Evolutionary conservation across 2,797 vertebrate species (phyloP).

Genomic region (Enteromius viviparus): DNA sequence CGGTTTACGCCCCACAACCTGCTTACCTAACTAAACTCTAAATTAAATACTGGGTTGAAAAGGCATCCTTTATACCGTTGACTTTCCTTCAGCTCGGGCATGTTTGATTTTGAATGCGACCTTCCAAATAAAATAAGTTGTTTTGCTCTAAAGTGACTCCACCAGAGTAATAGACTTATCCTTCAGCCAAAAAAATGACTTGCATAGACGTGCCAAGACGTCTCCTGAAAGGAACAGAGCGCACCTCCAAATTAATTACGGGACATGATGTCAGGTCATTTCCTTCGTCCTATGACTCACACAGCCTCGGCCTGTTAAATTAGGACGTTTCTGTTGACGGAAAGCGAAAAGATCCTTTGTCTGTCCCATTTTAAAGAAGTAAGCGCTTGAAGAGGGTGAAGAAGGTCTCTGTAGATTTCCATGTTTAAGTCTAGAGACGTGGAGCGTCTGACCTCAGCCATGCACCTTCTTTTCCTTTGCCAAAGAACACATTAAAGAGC

Average conservation of each 20-base stretch:
- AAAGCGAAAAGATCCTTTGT: slow-evolving; percentile 66
- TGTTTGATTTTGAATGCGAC: slow-evolving; percentile 72
- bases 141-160: slow-evolving; percentile 69
- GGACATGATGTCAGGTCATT: slow-evolving; percentile 54
- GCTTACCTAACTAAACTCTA: slow-evolving; percentile 70
- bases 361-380: slow-evolving; percentile 58
- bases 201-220: slow-evolving; percentile 55
- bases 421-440: slow-evolving; percentile 49
- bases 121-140: slow-evolving; percentile 80
- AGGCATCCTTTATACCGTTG: slow-evolving; percentile 70
- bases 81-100: slow-evolving; percentile 65
- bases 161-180: slow-evolving; percentile 35
- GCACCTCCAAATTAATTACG: slow-evolving; percentile 72
- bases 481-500: slow-evolving; percentile 9
- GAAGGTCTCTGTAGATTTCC: slow-evolving; percentile 70
- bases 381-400: slow-evolving; percentile 53
- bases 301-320: slow-evolving; percentile 38
- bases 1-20: slow-evolving; percentile 58
- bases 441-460: slow-evolving; percentile 38
- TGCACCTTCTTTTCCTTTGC: slow-evolving; percentile 22
- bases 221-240: slow-evolving; percentile 49
- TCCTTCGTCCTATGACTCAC: slow-evolving; percentile 40
- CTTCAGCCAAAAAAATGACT: slow-evolving; percentile 50
- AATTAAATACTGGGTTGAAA: slow-evolving; percentile 70
- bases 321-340: slow-evolving; percentile 36